Base-by-base conservation (phyloP, 35 echinoderm and acorn worm species). In the Diadema setosum region DNA sequence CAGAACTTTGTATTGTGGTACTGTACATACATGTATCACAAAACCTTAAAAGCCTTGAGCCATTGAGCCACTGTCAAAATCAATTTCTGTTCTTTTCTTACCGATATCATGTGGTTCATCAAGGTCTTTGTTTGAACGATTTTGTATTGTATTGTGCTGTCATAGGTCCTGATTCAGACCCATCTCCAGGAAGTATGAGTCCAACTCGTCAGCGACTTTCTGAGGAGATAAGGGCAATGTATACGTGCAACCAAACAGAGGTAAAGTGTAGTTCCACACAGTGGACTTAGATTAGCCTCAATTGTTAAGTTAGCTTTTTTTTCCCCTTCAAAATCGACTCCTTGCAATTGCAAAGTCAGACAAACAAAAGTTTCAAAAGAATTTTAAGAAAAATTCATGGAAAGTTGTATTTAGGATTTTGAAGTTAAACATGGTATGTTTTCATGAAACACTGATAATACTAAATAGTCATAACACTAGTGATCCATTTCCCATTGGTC, bases 181-280 rank as follows among this genome's bases (percentile, higher is more conserved):
- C 46, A 39, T 46, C 85, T 12, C 58, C 82, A 20, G 73, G 44
- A n/a, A 58, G 87, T 14, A 81, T 57, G 39, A 81, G 70, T 42
- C 73, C 90, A 21, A 78, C 90, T 40, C 81, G 82, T 16, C 87
- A 60, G 20, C 80, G 82, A 32, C 82, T 94, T 17, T 90, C 92
- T 0, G 92, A 82, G 20, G 92, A 94, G 65, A 86, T 94, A 18
- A 75, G 58, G 70, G 92, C 92, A 14, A 70, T 90, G 82, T 94
- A 94, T 74, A 94, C 92, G 15, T 61, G 52, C 30, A 57, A 82
- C 46, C 41, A 83, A 36, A 14, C 59, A 11, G 58, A 80, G 20
- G 73, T 78, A 76, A 40, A n/a, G n/a, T n/a, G n/a, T n/a, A n/a
- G n/a, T n/a, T n/a, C n/a, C n/a, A n/a, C n/a, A n/a, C n/a, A n/a